Base-by-base conservation (phyloP, 1,140 invertebrate genomes). In the Calosoma granatense region DNA sequence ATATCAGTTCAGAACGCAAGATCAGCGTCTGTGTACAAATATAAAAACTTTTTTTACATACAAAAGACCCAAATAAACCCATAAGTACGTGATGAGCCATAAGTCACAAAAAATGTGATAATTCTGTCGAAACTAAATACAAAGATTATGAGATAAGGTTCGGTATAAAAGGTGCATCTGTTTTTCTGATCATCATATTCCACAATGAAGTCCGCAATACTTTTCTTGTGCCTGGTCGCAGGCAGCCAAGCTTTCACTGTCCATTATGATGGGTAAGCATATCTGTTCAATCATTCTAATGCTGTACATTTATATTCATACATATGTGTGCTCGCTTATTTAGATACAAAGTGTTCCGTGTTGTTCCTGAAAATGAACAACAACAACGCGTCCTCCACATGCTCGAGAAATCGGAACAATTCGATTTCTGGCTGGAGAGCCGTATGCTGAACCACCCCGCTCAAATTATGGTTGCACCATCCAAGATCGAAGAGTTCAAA, bases 341-440 rank as follows among this genome's bases (percentile, higher is more conserved):
- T 2, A 39, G 54, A 2, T 56, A 56, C 30, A 56, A 56, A 43
- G 54, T 56, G 2, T 56, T 39, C 26, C 14, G 30, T 2, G 11
- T 56, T 1, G 43, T 20, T 9, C 54, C 54, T 41, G 9, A 12
- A 41, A 43, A 2, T 41, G 26, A 17, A 12, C 2, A 43, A 15
- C 54, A 56, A 56, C 41, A 12, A 9, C 6, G 17, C 3, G 9
- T 47, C 17, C 17, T 47, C 9, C 6, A 47, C 3, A 12, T 17
- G 15, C 17, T 47, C 3, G 3, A 47, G 3, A 17, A 9, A 4
- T 12, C 41, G 4, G 41, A 9, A 11, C 41, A 17, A 11, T 47
- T 47, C 17, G 41, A 47, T 17, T 47, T 47, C 15, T 47, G 41
- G 41, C 4, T 17, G 3, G 15, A 6, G 17, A 12, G 9, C 17